Evolutionary conservation across 2,113 vertebrate species (phyloP).

Genomic region (Chroicocephalus ridibundus): DNA sequence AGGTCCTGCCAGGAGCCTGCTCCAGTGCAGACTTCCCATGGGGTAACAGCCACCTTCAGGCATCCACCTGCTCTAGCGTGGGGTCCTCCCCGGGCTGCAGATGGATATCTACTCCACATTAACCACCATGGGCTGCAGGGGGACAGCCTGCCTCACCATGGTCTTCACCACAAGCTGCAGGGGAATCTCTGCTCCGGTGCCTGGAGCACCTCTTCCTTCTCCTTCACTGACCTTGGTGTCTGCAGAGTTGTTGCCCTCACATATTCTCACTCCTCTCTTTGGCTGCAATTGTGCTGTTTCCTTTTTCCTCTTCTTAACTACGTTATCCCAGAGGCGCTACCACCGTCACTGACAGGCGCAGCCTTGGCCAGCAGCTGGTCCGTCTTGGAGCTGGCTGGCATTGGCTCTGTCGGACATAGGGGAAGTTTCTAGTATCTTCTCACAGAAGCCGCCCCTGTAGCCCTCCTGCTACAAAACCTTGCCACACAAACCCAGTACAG

Average conservation of each 20-base stretch:
- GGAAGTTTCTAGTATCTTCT: no score
- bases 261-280: not conserved
- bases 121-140: not conserved
- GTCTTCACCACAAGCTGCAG: no score
- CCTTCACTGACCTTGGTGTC: not conserved
- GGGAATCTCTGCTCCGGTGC: not conserved
- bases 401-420: accelerated
- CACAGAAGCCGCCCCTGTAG: no score
- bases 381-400: accelerated
- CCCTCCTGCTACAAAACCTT: not conserved
- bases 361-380: accelerated
- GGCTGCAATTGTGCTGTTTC: not conserved
- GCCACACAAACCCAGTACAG: not conserved
- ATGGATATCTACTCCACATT: not conserved
- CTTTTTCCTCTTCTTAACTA: not conserved
- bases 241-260: not conserved
- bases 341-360: accelerated
- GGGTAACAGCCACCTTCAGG: not conserved
- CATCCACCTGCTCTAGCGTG: not conserved
- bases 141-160: not conserved
- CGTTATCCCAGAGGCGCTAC: not conserved
- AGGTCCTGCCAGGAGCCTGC: no score
- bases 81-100: not conserved
- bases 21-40: accelerated
- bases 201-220: not conserved